Evolutionary conservation across 2,113 vertebrate species (phyloP), one percentile per base, ranked within the genome.

Genomic region (Pogona vitticeps): DNA sequence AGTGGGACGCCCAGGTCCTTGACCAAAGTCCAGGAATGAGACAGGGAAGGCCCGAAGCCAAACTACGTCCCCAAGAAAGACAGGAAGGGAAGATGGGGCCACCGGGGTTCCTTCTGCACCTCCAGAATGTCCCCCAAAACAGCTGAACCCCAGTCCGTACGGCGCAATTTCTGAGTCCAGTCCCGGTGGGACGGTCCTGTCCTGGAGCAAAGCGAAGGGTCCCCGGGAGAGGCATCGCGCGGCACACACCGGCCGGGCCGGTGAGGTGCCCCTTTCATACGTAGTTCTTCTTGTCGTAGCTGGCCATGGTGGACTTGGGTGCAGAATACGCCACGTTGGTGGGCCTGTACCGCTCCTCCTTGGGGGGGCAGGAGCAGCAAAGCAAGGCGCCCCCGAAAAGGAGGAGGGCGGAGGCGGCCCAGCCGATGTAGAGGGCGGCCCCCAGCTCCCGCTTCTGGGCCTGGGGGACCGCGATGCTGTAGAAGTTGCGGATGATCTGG

Each of bases 311-410:
- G 0, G 98, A 99, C 90, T 96, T 96, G 1, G 98, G 96, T 0
- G 97, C 96, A 0, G 98, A 98, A 93, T 99, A 99, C 21, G 97
- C 95, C 84, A 97, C 91, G 68, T 97, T 97, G 85, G 97, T 82
- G 0, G 97, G 89, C 31, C 84, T 82, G 86, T 98, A 98, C 90
- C 96, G 97, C 36, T 97, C 86, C 0, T 98, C 97, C 73, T 91
- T 91, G 14, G 98, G 98, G 10, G 98, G 98, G 85, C 98, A 99
- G 65, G 98, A 98, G 88, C 98, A 98, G 95, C 98, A 99, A 61
- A 99, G 97, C 92, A 99, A 96, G 18, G 89, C 91, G 26, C 98
- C 98, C 12, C 98, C 98, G 7, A 98, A 92, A 81, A 99, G 90
- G 82, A 97, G 95, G 26, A 99, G 95, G 1, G 96, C 97, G 0